phyloP scores from a whole-genome alignment of 2,113 vertebrate species.

The Cephalopholis sonnerati region DNA sequence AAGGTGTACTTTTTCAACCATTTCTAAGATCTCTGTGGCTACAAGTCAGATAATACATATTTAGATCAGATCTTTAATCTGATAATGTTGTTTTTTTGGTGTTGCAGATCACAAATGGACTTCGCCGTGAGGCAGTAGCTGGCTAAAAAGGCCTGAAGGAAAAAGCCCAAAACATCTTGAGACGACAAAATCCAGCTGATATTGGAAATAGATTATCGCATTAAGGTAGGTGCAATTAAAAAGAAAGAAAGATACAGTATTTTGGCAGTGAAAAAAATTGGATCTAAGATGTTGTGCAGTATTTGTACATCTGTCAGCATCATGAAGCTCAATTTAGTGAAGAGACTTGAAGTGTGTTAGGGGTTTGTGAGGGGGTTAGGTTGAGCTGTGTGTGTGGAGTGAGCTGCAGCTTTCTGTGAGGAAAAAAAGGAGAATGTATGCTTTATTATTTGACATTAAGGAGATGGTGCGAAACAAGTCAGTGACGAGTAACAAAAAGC shows the following conservation, averaged over 20 bases:
- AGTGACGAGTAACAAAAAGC: conserved; percentile 18
- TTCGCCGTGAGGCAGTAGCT: neutral
- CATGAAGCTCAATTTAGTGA: neutral
- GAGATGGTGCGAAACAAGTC: conserved; percentile 35
- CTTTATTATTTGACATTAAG: conserved; percentile 38
- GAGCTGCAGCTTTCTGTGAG: conserved; percentile 37
- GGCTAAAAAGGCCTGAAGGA: neutral
- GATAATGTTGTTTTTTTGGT: neutral
- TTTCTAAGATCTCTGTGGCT: neutral
- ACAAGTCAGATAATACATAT: neutral
- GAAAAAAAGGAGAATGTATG: conserved; percentile 18
- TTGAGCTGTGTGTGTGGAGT: conserved; percentile 44
- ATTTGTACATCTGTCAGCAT: neutral
- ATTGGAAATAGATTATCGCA: rapidly evolving
- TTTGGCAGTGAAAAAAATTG: neutral
- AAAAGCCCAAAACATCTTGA: neutral
- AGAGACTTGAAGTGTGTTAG: conserved; percentile 25
- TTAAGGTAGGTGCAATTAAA: neutral
- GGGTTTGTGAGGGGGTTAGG: too few species aligned
- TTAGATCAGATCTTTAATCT: neutral
- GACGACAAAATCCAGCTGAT: neutral
- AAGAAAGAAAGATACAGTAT: neutral
- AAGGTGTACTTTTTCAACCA: neutral
- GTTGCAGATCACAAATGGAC: conserved; percentile 13
- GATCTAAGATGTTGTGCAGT: rapidly evolving